Evolutionary conservation across 1,140 invertebrate genomes (phyloP), one percentile per base, ranked within the genome.

Genomic region (Coenobita brevimanus): DNA sequence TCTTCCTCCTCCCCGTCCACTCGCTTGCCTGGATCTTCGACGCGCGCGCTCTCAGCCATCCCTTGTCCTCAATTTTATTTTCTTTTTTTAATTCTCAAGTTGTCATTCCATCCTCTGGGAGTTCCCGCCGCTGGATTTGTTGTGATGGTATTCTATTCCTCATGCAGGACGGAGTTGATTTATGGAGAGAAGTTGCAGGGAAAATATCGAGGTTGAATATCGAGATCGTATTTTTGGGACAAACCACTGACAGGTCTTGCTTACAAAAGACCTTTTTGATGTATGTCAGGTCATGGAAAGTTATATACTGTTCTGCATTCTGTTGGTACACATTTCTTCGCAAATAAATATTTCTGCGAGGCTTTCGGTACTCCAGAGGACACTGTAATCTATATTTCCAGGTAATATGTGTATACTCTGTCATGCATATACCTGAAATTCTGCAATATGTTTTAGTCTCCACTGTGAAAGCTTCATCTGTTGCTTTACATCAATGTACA

Each of bases 141-240:
- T 76, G 73, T 76, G 41, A 43, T 50, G 73, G 73, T 76, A 76
- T 76, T 76, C 46, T 50, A 76, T 76, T 76, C 73, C 46, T 76
- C 46, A 76, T 50, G 15, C 38, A 73, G 69, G 17, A 43, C 38
- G 73, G n/a, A 76, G 73, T 76, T 76, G 73, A 76, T 76, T 76
- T 76, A 76, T 76, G 41, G 41, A 50, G 46, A 76, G 67, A 69
- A 43, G 73, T 43, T 76, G 73, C 73, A 41, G 73, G 41, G 21
- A 38, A 76, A 76, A 76, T 76, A 36, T 50, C 46, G 73, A 43
- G 41, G 46, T 24, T 76, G 41, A 76, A 76, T 50, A 76, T 76
- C 46, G 41, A 27, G 46, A 30, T 46, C 21, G 17, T 64, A n/a
- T 64, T 64, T 27, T 64, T 76, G 27, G 46, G 46, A 41, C 46